These are phyloP conservation scores for Premnoplex brunnescens DNA, from an alignment of 2,797 vertebrate species.

Conservation along the genomic window DNA sequence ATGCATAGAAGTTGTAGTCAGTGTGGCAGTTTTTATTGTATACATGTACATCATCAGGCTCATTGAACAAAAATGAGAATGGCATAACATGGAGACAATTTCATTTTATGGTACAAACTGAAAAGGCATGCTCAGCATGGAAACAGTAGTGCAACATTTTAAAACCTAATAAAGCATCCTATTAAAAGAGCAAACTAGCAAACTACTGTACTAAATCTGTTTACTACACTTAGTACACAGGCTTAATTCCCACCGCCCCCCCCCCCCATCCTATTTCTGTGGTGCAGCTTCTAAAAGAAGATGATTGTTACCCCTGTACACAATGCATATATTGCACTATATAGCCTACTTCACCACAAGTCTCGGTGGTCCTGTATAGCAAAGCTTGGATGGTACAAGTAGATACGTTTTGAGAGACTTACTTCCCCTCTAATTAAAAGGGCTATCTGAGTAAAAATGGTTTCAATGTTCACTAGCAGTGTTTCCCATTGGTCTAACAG, in stretches of 20 bases:
- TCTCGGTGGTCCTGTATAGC: background rate
- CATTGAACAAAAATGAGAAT: background rate
- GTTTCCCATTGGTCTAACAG: background rate
- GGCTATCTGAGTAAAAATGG: background rate
- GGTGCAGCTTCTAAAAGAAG: background rate
- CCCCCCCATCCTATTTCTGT: background rate
- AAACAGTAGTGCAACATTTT: background rate
- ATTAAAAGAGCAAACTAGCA: background rate
- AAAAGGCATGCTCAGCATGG: background rate
- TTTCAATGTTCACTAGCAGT: background rate
- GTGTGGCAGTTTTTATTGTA: slow-evolving; percentile 51
- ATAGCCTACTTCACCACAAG: background rate
- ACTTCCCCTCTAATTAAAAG: background rate
- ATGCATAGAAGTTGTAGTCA: background rate
- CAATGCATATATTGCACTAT: background rate
- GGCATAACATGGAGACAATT: background rate
- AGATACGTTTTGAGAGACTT: background rate
- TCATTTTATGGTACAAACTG: background rate
- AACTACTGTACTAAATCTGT: background rate
- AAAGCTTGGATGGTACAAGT: background rate
- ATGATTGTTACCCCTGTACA: background rate
- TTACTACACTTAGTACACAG: background rate
- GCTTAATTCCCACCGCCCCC: background rate
- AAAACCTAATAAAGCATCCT: background rate
- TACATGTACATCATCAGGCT: background rate